These are phyloP conservation scores for Acridotheres tristis DNA, from an alignment of 2,797 vertebrate genomes.

Conservation along the genomic window DNA sequence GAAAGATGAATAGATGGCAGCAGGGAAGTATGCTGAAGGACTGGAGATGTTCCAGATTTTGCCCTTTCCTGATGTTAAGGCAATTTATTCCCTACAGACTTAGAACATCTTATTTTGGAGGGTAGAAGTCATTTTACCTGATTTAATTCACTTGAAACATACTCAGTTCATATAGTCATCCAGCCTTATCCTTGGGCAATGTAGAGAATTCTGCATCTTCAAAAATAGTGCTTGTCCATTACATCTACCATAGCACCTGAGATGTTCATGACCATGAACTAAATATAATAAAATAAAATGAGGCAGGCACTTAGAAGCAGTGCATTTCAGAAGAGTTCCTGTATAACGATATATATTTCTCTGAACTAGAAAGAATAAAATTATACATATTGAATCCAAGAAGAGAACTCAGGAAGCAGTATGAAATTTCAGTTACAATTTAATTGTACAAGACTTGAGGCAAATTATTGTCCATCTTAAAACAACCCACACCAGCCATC, in stretches of 20 bases:
- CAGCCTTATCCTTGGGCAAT: not conserved
- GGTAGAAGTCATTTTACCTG: not conserved
- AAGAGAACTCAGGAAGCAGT: not conserved
- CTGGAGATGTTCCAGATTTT: not conserved
- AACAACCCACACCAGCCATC: not conserved
- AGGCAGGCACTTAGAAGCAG: not conserved
- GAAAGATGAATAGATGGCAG: not conserved
- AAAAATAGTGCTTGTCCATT: not conserved
- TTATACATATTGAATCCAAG: not conserved
- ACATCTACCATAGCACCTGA: not conserved
- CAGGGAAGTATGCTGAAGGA: not conserved
- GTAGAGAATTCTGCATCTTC: not conserved
- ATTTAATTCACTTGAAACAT: not conserved
- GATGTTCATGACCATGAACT: not conserved
- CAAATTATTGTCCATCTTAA: not conserved
- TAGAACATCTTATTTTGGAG: not conserved
- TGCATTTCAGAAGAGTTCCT: not conserved
- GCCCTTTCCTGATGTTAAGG: not conserved
- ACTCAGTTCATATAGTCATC: not conserved
- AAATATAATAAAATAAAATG: not conserved
- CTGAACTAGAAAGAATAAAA: constrained; percentile 21
- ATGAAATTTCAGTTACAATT: constrained; percentile 22
- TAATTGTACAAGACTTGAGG: not conserved
- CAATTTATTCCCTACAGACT: not conserved
- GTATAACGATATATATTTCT: not conserved